Conservation (phyloP, 2,113 vertebrate species). For the Mustela lutreola region DNA sequence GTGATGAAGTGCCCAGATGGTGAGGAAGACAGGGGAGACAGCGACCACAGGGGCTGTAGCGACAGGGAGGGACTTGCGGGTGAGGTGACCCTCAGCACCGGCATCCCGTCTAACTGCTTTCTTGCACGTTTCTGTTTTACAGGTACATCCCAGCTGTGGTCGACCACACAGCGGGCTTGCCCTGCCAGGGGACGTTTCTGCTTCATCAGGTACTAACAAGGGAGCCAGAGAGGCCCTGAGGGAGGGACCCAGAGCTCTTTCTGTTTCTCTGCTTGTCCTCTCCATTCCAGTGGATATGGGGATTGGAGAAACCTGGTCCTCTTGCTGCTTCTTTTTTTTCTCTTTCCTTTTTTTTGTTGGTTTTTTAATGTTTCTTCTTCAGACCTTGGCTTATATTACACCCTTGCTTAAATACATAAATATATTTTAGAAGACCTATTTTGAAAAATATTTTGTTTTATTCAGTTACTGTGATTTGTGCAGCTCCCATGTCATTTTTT, state of each 20-base stretch:
- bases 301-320: not conserved
- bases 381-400: not conserved
- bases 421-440: slow-evolving; percentile 17
- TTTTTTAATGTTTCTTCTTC: slow-evolving; percentile 20
- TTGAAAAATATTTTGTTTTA: slow-evolving; percentile 24
- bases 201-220: slow-evolving; percentile 95
- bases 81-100: not conserved
- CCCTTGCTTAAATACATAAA: not conserved
- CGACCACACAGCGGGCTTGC: slow-evolving; percentile 95
- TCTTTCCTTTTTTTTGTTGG: not conserved
- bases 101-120: not conserved
- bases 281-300: not conserved
- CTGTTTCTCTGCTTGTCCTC: not conserved
- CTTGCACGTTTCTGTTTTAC: not conserved
- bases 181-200: slow-evolving; percentile 96
- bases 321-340: not conserved
- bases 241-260: not conserved
- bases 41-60: not conserved
- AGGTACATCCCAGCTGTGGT: slow-evolving; percentile 99
- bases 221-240: not conserved
- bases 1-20: not conserved
- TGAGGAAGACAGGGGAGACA: not conserved
- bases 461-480: not conserved
- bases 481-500: not conserved
- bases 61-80: not conserved